Evolutionary conservation across 2,888 invertebrate species (phyloP), one percentile per base, ranked within the genome.

Genomic region (Sthenelais limicola): DNA sequence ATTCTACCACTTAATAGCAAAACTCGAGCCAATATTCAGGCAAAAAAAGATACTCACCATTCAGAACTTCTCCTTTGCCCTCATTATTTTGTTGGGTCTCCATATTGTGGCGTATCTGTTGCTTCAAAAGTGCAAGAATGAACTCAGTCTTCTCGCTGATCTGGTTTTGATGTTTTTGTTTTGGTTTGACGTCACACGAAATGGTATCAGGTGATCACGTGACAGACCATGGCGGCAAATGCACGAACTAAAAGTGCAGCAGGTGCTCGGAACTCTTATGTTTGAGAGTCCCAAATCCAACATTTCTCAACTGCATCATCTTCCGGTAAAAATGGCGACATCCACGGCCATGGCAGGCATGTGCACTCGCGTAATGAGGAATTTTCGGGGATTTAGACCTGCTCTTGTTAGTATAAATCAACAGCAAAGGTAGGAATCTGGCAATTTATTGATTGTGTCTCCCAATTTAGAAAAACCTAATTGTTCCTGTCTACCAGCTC

Each of bases 121-220:
- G 30, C 56, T 28, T 33, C 33, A 33, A 32, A n/a, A 15, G 15
- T 12, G n/a, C 18, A 56, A n/a, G 12, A 33, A 18, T 33, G 30
- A 12, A 5, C 30, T 18, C 56, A 33, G n/a, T 32, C 56, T 56
- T 33, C 56, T 4, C 32, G 24, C 56, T 56, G n/a, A n/a, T 3
- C 9, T 33, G 3, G 32, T n/a, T 56, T 33, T 56, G 33, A 56
- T 68, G 68, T 68, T 68, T 68, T 68, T 68, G 68, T 68, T 68
- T 68, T 68, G 68, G 68, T 68, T 9, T 68, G 68, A 68, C 68
- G 68, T 68, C 68, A 68, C 26, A 30, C 28, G 35, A 18, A 30
- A 62, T 21, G 26, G 12, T 3, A 48, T 47, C 68, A 68, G 47
- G 48, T 3, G 30, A 48, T 43, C 68, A 68, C 47, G 68, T 68